A percentile compares a stretch with the other conserved stretches of the same genome.
phyloP scores from a whole-genome alignment of 1,140 invertebrate genomes.

The Laupala kohalensis region DNA sequence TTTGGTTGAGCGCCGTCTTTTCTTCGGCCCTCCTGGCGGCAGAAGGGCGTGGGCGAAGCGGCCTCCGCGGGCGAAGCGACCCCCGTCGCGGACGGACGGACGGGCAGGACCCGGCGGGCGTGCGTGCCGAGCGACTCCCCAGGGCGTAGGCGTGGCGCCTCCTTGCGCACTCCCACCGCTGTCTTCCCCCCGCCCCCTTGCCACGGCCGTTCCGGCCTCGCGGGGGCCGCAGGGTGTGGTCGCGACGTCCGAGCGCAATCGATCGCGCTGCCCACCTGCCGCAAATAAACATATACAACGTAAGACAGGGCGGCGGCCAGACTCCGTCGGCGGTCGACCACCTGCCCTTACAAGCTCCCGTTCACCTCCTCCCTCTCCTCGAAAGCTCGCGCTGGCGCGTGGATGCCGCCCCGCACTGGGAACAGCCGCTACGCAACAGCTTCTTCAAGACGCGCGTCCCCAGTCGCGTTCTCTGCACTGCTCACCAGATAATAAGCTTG shows the following conservation, averaged over 20 bases:
- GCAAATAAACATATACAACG: constrained; percentile 1
- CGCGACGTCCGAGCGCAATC: constrained; percentile 6
- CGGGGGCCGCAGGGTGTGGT: constrained; percentile 13
- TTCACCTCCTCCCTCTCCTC: neutral
- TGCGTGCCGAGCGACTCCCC: constrained; percentile 6
- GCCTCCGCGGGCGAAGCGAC: neutral
- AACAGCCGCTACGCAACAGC: neutral
- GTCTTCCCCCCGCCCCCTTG: constrained; percentile 6
- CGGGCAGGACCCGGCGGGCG: neutral
- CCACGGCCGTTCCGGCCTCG: neutral
- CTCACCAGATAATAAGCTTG: too few relatives aligned
- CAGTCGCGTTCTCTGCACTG: neutral
- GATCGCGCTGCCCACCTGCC: neutral
- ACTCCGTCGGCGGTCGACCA: neutral
- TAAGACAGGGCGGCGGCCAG: neutral
- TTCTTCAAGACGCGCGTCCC: neutral
- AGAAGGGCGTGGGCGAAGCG: neutral
- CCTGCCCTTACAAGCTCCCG: neutral
- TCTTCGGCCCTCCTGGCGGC: too few relatives aligned
- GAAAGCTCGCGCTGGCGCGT: neutral
- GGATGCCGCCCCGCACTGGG: neutral
- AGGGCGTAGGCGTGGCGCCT: constrained; percentile 14
- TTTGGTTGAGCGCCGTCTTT: too few relatives aligned
- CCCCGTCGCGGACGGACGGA: neutral
- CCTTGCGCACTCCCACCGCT: constrained; percentile 9